Conservation (phyloP, 2,113 vertebrate genomes). For the Cercopithecus mona region DNA sequence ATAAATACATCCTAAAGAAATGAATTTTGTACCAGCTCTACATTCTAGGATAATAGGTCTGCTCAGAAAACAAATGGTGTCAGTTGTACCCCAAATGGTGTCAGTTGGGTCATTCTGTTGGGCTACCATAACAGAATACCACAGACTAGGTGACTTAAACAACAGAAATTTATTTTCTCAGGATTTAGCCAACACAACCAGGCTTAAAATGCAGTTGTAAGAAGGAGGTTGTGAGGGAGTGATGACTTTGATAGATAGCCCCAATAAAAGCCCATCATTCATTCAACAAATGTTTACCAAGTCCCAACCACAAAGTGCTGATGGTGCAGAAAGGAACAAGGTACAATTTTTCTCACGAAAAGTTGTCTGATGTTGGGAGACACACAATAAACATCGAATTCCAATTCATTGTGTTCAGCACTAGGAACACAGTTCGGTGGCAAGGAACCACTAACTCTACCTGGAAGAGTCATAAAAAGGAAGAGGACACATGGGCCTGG, state of each 20-base stretch:
- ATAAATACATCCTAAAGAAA: conserved; percentile 37
- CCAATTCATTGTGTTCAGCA: not conserved
- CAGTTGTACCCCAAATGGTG: not conserved
- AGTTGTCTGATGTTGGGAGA: not conserved
- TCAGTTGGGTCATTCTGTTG: not conserved
- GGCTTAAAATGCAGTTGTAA: not conserved
- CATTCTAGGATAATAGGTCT: not conserved
- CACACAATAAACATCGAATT: not conserved
- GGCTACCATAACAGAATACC: too few species aligned
- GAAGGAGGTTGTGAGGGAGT: not conserved
- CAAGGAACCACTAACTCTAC: not conserved
- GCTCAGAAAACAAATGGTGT: conserved; percentile 35
- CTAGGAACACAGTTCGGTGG: not conserved
- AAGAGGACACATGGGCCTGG: not conserved
- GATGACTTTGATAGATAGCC: not conserved
- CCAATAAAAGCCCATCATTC: conserved; percentile 6
- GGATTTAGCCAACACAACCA: conserved; percentile 1
- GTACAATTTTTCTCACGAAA: not conserved
- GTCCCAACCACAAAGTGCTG: conserved; percentile 17
- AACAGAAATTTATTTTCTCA: too few species aligned
- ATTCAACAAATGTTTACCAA: conserved; percentile 14
- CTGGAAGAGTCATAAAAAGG: not conserved
- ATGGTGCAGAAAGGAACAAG: conserved; percentile 21
- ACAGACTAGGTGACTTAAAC: too few species aligned
- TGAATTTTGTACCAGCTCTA: conserved; percentile 13